phyloP scores from a whole-genome alignment of 2,113 vertebrate species.

The Camelus bactrianus region DNA sequence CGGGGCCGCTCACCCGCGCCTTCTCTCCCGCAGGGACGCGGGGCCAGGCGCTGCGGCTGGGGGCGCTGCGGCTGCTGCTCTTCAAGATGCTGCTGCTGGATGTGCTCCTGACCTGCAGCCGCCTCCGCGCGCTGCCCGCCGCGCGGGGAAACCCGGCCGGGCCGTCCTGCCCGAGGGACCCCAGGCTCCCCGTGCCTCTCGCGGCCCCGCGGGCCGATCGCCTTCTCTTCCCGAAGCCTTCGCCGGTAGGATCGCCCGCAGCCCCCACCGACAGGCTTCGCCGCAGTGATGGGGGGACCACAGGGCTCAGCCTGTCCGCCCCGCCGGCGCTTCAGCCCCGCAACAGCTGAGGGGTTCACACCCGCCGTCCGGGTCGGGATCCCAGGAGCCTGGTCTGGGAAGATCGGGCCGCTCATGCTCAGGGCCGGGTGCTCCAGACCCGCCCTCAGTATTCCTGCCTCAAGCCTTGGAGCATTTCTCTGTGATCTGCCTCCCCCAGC shows the following conservation, averaged over 20 bases:
- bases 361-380: not conserved
- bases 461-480: not conserved
- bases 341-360: not conserved
- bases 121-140: not conserved
- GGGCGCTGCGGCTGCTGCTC: slow-evolving; percentile 79
- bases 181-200: not conserved
- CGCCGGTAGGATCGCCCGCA: rapidly evolving
- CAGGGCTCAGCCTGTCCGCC: not conserved
- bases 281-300: rapidly evolving
- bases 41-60: slow-evolving; percentile 57
- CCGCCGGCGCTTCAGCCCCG: not conserved
- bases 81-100: slow-evolving; percentile 84
- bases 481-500: not conserved
- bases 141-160: rapidly evolving
- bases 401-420: not conserved
- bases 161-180: not conserved
- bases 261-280: not conserved
- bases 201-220: rapidly evolving
- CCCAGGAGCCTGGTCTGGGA: not conserved
- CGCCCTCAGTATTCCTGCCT: not conserved
- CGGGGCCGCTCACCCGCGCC: rapidly evolving
- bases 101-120: slow-evolving; percentile 82
- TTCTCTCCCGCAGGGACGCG: not conserved
- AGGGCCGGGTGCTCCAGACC: not conserved
- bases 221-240: not conserved